Conservation (phyloP, 2,888 invertebrate genomes). For the Pseudoips prasinana region DNA sequence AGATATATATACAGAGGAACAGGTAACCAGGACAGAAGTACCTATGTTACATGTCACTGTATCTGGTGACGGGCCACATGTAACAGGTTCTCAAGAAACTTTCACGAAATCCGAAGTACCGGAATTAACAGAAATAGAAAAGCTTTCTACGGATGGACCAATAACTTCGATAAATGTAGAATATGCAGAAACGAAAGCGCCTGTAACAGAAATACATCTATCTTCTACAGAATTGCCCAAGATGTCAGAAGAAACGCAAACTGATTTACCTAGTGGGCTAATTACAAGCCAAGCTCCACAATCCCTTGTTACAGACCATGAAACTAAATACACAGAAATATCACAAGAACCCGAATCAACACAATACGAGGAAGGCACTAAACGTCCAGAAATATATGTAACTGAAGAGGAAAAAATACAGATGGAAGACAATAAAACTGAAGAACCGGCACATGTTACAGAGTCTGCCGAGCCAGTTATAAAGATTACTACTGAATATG, state of each 20-base stretch:
- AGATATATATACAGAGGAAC: constrained; percentile 9
- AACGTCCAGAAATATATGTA: constrained; percentile 10
- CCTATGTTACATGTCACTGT: constrained; percentile 8
- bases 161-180: constrained; percentile 9
- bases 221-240: constrained; percentile 14
- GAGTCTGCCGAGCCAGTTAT: constrained; percentile 10
- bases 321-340: constrained; percentile 9
- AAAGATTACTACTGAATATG: constrained; percentile 2
- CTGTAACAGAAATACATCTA: background rate
- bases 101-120: constrained; percentile 12
- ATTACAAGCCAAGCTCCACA: constrained; percentile 18
- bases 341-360: constrained; percentile 15
- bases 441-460: constrained; percentile 8
- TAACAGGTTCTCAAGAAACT: constrained; percentile 9
- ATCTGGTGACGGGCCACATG: constrained; percentile 3
- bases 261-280: constrained; percentile 11
- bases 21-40: constrained; percentile 7
- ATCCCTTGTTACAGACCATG: constrained; percentile 20
- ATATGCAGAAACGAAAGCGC: constrained; percentile 4
- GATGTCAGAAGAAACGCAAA: constrained; percentile 10
- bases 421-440: constrained; percentile 12
- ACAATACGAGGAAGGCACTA: constrained; percentile 13
- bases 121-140: constrained; percentile 4
- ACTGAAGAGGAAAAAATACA: constrained; percentile 3
- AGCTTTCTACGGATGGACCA: constrained; percentile 8